A percentile compares a stretch with the other conserved stretches of the same genome.
Conservation (phyloP, 2,888 invertebrate species). For the Tineola bisselliella region DNA sequence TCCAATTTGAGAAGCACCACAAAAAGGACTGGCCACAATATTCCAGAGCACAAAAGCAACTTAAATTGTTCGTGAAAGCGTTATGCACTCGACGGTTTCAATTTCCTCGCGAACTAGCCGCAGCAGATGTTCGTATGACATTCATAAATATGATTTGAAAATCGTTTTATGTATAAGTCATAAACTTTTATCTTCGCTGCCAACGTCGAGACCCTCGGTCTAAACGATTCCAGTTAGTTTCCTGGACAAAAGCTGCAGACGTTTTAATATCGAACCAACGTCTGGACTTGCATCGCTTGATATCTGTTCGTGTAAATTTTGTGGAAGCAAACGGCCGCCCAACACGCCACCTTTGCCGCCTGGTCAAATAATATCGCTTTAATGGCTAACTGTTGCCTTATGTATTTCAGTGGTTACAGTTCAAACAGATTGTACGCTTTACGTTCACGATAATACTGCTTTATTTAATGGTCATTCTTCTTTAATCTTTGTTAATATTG, state of each 20-base stretch:
- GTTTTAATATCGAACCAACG: constrained; percentile 54
- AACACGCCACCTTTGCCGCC: constrained; percentile 52
- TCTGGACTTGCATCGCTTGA: constrained; percentile 39
- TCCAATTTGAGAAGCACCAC: constrained; percentile 10
- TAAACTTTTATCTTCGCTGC: constrained; percentile 62
- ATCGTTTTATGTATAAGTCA: constrained; percentile 66
- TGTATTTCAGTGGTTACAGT: constrained; percentile 49
- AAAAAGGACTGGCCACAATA: constrained; percentile 12
- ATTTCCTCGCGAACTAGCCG: constrained; percentile 59
- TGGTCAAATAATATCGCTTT: constrained; percentile 59
- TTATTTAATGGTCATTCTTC: not conserved
- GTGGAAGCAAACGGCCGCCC: constrained; percentile 44
- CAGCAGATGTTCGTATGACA: constrained; percentile 57
- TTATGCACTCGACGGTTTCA: constrained; percentile 62
- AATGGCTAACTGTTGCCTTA: constrained; percentile 63
- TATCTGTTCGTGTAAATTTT: constrained; percentile 57
- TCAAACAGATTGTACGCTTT: not conserved
- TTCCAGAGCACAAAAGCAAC: constrained; percentile 53
- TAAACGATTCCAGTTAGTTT: constrained; percentile 55
- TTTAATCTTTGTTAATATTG: not conserved
- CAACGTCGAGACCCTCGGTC: constrained; percentile 34
- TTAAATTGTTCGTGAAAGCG: constrained; percentile 64
- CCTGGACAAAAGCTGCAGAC: constrained; percentile 59
- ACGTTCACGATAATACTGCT: not conserved
- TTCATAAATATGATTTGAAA: constrained; percentile 66